Evolutionary conservation across 2,888 invertebrate genomes (phyloP), one percentile per base, ranked within the genome.

Genomic region (Amiota mariae): DNA sequence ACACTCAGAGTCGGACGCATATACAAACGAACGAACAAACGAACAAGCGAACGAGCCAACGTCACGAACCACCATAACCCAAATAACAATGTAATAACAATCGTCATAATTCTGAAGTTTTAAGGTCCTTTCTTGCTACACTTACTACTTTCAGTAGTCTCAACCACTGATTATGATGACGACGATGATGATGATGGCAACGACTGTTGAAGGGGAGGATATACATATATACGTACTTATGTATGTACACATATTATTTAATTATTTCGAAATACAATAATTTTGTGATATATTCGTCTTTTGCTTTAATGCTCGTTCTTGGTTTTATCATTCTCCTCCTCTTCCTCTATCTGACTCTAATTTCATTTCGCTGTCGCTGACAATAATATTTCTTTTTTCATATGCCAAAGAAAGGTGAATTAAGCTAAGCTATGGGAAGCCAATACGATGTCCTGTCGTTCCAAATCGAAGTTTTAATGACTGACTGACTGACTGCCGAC

Each of bases 131-230:
- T 6, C 36, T 18, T 59, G 20, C 11, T 20, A 59, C 59, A 59
- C 59, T 20, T 20, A 59, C 59, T 59, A 20, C 59, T 15, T 11
- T 20, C 15, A 6, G 36, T 36, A 15, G 10, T 15, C 10, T 11
- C 59, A 20, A 20, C 59, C 59, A 18, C 4, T 11, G 20, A 18
- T 2, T 1, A 20, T 9, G 20, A 18, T 11, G 59, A 59, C 12
- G 77, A 81, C 56, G 72, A 66, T 46, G 84, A 83, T 81, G 82
- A 78, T 83, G 83, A 85, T 85, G 84, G 77, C 72, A 75, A 51
- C 18, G 82, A 84, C 83, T 70, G 13, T 24, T 20, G 49, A 4
- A 8, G 36, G 51, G 24, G 63, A 24, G 67, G 6, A 36, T 36
- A 36, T 36, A 36, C 24, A 24, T 24, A 24, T 3, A 2, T 24